A percentile compares a stretch with the other conserved stretches of the same genome.
phyloP scores from a whole-genome alignment of 2,113 vertebrate species.

The Catagonus wagneri region DNA sequence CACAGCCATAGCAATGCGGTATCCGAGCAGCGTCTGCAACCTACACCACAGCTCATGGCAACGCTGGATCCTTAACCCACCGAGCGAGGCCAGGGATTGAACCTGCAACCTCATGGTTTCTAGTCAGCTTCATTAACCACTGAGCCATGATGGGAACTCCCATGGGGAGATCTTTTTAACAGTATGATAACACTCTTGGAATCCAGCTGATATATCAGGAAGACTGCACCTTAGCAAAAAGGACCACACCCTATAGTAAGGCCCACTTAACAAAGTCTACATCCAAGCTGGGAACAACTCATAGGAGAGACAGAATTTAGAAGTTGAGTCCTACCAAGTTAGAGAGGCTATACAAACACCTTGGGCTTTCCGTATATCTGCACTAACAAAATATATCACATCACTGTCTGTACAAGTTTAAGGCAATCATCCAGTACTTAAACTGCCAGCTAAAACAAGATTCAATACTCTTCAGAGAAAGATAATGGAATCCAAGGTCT shows the following conservation, averaged over 20 bases:
- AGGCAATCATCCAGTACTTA: constrained; percentile 3
- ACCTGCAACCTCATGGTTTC: too few relatives aligned
- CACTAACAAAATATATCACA: not conserved
- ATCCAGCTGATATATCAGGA: not conserved
- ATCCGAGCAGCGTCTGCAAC: too few relatives aligned
- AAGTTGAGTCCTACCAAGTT: not conserved
- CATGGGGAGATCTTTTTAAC: not conserved
- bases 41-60: too few relatives aligned
- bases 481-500: not conserved
- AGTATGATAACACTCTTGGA: not conserved
- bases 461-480: constrained; percentile 10
- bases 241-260: not conserved
- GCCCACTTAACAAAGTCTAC: not conserved
- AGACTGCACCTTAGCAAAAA: not conserved
- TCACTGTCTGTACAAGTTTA: not conserved
- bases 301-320: not conserved
- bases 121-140: too few relatives aligned
- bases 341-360: not conserved
- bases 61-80: too few relatives aligned
- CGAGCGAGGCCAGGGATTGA: too few relatives aligned
- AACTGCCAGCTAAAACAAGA: not conserved
- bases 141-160: too few relatives aligned
- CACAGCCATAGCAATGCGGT: too few relatives aligned
- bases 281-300: not conserved
- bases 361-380: not conserved